Evolutionary conservation across 2,888 invertebrate genomes (phyloP).

Genomic region (Timema podura): DNA sequence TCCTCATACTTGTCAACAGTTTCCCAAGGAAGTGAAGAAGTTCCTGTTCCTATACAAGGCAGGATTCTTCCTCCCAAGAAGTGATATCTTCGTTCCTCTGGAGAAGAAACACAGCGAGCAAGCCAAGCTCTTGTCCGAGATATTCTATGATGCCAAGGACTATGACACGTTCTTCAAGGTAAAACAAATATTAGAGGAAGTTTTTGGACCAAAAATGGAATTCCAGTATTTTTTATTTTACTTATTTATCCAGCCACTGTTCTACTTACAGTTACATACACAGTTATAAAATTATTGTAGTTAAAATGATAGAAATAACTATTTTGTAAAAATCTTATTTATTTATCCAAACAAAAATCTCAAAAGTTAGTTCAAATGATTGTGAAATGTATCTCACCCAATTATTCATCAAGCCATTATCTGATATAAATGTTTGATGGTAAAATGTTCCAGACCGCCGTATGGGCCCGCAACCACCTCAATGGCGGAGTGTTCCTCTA

Average conservation of each 20-base stretch:
- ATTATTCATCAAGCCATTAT: too few species aligned
- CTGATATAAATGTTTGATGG: not conserved
- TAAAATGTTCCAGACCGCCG: conserved; percentile 48
- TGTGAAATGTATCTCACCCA: too few species aligned
- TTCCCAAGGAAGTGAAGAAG: conserved; percentile 30
- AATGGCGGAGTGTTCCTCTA: conserved; percentile 64
- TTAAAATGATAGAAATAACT: too few species aligned
- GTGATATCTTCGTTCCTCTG: conserved; percentile 49
- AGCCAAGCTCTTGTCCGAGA: conserved; percentile 50
- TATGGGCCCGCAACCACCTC: conserved; percentile 59
- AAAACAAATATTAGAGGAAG: not conserved
- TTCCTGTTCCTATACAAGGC: conserved; percentile 37
- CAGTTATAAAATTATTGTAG: too few species aligned
- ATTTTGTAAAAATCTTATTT: too few species aligned
- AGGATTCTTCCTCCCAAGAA: conserved; percentile 51
- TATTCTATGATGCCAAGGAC: conserved; percentile 58
- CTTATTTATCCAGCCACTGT: too few species aligned
- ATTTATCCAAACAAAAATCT: too few species aligned
- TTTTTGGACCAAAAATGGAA: not conserved
- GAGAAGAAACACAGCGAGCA: conserved; percentile 47
- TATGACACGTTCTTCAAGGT: conserved; percentile 56
- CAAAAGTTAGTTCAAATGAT: too few species aligned
- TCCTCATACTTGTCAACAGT: too few species aligned
- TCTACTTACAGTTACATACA: too few species aligned
- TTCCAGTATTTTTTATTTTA: not conserved